These are phyloP conservation scores for Petrocephalus microphthalmus DNA, from an alignment of 2,113 vertebrate species.

Conservation along the genomic window DNA sequence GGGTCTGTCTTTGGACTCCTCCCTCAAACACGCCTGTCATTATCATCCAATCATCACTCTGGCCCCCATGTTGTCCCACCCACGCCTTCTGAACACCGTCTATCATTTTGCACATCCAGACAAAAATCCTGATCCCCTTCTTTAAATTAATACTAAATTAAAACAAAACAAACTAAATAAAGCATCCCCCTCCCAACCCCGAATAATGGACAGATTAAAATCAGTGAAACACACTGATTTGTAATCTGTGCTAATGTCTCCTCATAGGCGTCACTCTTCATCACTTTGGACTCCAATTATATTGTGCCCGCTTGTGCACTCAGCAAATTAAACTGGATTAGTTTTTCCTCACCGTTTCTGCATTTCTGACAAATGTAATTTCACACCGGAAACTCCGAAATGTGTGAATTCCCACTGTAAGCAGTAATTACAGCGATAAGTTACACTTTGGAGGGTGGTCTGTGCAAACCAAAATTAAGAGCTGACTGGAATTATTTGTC, in stretches of 20 bases:
- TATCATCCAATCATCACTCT: neutral
- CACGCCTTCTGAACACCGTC: neutral
- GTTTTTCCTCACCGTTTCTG: neutral
- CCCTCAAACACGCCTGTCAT: neutral
- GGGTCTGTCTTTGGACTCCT: neutral
- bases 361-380: neutral
- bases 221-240: constrained; percentile 21
- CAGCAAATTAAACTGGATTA: constrained; percentile 18
- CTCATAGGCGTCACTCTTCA: constrained; percentile 20
- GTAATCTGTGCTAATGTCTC: constrained; percentile 23
- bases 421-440: constrained; percentile 27
- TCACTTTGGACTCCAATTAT: constrained; percentile 18
- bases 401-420: neutral
- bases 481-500: constrained; percentile 22
- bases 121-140: neutral
- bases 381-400: neutral
- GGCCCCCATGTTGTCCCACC: neutral
- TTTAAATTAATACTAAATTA: neutral
- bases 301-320: neutral
- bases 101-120: neutral
- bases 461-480: neutral
- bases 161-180: neutral
- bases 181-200: constrained; percentile 15
- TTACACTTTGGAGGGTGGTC: constrained; percentile 29
- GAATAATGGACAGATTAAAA: neutral